Evolutionary conservation across 1,140 invertebrate genomes (phyloP), one percentile per base, ranked within the genome.

Genomic region (Atopsyche davidsoni): DNA sequence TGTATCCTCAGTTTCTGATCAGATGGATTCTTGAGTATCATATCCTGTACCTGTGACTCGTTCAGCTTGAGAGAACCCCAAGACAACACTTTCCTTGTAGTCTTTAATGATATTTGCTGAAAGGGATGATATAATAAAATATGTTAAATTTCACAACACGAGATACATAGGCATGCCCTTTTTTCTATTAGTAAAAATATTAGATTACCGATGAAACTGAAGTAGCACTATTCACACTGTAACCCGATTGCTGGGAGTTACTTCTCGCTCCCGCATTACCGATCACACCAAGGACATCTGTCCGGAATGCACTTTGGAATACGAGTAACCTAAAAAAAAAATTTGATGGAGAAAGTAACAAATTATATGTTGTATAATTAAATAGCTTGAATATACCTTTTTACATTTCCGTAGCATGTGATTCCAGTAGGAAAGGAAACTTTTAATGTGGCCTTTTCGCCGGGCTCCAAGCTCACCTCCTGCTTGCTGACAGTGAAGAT

Each of bases 41-140:
- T 40, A 47, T 58, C 51, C 43, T 53, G 51, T 38, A 38, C 18
- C 17, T 54, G 50, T 2, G 14, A 13, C 6, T 53, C 47, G 4
- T 44, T 47, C 2, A 51, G 9, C 44, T 58, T 58, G 4, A 51
- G 19, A 23, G 51, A 51, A 11, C 51, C 51, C 55, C 55, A 58
- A 3, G 55, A 53, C n/a, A 58, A 24, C 36, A 51, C 55, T 44
- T 46, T 58, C 25, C 51, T 58, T 6, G 51, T 53, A 32, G 46
- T 46, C 45, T 51, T 54, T 11, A 58, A 31, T 25, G 41, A 14
- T 10, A 31, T 42, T 39, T 46, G 43, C 55, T 58, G 11, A 3
- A 43, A 55, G 43, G 11, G 14, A 38, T n/a, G 9, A 45, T 21
- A 51, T 38, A 17, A 41, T 38, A 14, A 49, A 16, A 24, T 17